These are phyloP conservation scores for Desmophyllum pertusum DNA, from an alignment of 92 coral and sea anemone genomes.

Conservation along the genomic window DNA sequence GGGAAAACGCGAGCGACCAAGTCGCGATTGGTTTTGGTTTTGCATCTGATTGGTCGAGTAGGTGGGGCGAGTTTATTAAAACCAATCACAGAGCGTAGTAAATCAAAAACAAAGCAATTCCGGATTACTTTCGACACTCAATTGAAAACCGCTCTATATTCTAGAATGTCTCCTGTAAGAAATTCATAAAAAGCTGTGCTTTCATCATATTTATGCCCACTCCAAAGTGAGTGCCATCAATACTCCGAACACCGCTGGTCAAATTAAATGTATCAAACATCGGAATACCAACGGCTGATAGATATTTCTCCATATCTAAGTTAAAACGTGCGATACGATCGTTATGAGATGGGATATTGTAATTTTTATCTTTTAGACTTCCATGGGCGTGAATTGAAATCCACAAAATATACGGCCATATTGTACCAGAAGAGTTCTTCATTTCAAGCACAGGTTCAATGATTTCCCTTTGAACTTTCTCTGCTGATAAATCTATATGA, in stretches of 20 bases:
- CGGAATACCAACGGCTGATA: slow-evolving; percentile 45
- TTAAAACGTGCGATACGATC: slow-evolving; percentile 48
- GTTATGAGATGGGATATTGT: slow-evolving; percentile 31
- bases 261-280: slow-evolving; percentile 67
- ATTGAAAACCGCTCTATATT: neutral
- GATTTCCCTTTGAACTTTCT: slow-evolving; percentile 23
- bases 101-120: too few relatives aligned
- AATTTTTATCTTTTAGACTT: slow-evolving; percentile 58
- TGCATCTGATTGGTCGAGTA: too few relatives aligned
- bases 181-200: slow-evolving; percentile 69
- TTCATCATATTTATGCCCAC: slow-evolving; percentile 61
- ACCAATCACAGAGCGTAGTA: too few relatives aligned
- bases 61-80: too few relatives aligned
- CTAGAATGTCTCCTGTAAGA: slow-evolving; percentile 29
- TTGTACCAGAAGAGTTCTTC: slow-evolving; percentile 17
- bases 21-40: too few relatives aligned
- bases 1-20: too few relatives aligned
- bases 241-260: slow-evolving; percentile 64
- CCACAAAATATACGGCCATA: slow-evolving; percentile 77
- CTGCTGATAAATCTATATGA: slow-evolving; percentile 51
- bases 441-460: slow-evolving; percentile 60
- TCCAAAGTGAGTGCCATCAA: slow-evolving; percentile 81
- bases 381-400: slow-evolving; percentile 70
- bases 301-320: slow-evolving; percentile 42
- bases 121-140: too few relatives aligned